phyloP scores from a whole-genome alignment of 37 sponge, comb jelly and placozoan genomes.

The Amphimedon queenslandica region DNA sequence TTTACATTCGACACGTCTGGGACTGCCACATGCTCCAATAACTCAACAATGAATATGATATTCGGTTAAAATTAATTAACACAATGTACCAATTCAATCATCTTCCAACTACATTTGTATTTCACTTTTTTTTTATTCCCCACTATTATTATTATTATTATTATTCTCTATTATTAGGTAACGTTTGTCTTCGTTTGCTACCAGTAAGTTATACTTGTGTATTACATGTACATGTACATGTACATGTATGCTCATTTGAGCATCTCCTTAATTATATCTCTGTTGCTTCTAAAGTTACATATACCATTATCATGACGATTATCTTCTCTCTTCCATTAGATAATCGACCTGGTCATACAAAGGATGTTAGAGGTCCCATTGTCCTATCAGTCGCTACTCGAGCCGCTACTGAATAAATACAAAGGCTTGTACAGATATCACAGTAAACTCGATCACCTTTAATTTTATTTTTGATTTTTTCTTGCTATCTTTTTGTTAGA shows the following conservation, averaged over 20 bases:
- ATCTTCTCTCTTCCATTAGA: neutral
- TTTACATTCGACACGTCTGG: conserved; percentile 40
- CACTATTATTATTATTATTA: too few relatives aligned
- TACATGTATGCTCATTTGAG: too few relatives aligned
- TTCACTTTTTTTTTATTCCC: neutral
- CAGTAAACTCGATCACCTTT: conserved; percentile 19
- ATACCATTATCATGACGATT: neutral
- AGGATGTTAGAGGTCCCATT: conserved; percentile 64
- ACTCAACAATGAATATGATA: conserved; percentile 58
- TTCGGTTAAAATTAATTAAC: too few relatives aligned
- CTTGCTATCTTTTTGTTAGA: neutral
- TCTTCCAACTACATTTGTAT: too few relatives aligned
- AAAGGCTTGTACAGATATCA: conserved; percentile 77
- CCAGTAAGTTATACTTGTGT: too few relatives aligned
- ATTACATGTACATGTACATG: too few relatives aligned
- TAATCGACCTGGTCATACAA: conserved; percentile 71
- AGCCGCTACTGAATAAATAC: conserved; percentile 41
- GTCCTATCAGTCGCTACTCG: conserved; percentile 29
- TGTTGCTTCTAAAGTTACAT: neutral
- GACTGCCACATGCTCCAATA: conserved; percentile 14
- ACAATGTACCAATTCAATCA: too few relatives aligned
- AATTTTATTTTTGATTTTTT: too few relatives aligned
- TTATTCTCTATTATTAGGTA: too few relatives aligned
- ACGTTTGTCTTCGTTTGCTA: conserved; percentile 60
- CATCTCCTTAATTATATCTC: neutral